These are phyloP conservation scores for Sphinx pinastri DNA, from an alignment of 2,888 invertebrate species.

Conservation along the genomic window DNA sequence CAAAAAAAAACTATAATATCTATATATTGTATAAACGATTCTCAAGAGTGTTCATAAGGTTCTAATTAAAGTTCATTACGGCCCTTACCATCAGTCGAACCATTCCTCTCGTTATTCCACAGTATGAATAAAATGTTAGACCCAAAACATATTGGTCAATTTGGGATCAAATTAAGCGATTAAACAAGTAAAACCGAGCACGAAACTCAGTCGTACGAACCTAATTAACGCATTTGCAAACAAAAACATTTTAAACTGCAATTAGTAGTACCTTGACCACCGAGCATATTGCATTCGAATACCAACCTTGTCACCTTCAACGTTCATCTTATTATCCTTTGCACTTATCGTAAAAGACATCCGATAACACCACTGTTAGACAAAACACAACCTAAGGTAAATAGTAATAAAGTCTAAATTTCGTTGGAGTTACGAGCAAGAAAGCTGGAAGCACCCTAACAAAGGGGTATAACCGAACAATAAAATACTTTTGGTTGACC, in stretches of 20 bases:
- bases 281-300: background rate
- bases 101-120: background rate
- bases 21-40: too few relatives aligned
- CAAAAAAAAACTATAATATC: too few relatives aligned
- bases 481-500: conserved; percentile 80
- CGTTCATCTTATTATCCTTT: background rate
- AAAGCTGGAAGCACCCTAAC: conserved; percentile 28
- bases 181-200: conserved; percentile 40
- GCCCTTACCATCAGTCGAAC: background rate
- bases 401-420: conserved; percentile 42
- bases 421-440: conserved; percentile 26
- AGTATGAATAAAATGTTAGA: background rate
- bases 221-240: conserved; percentile 61
- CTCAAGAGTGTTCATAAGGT: too few relatives aligned
- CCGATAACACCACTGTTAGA: conserved; percentile 29
- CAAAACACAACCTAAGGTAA: conserved; percentile 40
- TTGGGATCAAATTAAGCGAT: conserved; percentile 35
- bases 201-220: conserved; percentile 2
- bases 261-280: conserved; percentile 46
- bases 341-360: background rate
- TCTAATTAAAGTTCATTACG: too few relatives aligned
- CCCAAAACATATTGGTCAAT: background rate
- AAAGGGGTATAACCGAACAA: conserved; percentile 76
- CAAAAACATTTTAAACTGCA: conserved; percentile 70
- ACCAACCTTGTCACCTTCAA: background rate